Conservation (phyloP, 2,113 vertebrate species). For the Peromyscus leucopus region DNA sequence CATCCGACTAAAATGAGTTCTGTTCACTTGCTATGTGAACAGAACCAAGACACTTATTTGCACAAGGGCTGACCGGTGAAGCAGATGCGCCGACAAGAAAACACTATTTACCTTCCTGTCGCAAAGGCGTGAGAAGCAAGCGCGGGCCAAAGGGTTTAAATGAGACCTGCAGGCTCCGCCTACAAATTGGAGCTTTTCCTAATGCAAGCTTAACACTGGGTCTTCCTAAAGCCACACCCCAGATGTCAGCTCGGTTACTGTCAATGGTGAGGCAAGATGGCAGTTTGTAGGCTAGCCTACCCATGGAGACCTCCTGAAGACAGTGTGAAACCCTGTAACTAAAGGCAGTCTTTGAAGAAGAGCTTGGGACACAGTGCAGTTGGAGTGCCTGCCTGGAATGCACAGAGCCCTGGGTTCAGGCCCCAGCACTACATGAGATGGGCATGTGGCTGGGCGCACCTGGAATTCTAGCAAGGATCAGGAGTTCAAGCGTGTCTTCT, state of each 20-base stretch:
- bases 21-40: slow-evolving; percentile 1
- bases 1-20: background rate
- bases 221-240: background rate
- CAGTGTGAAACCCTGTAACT: background rate
- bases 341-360: background rate
- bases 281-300: background rate
- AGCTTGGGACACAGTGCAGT: background rate
- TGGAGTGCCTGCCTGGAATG: background rate
- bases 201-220: background rate
- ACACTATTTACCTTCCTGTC: background rate
- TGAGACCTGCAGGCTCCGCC: background rate
- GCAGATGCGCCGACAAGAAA: background rate
- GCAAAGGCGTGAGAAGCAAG: background rate
- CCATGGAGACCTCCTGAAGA: background rate
- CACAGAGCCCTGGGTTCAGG: background rate
- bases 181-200: background rate
- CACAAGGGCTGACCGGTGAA: background rate
- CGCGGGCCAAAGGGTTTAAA: background rate
- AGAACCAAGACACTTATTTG: slow-evolving; percentile 24
- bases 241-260: background rate
- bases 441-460: background rate
- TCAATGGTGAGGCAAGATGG: background rate
- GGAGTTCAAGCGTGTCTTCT: background rate
- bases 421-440: background rate
- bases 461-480: background rate